phyloP scores from a whole-genome alignment of 2,113 vertebrate genomes.

The Tricholaema leucomelas region DNA sequence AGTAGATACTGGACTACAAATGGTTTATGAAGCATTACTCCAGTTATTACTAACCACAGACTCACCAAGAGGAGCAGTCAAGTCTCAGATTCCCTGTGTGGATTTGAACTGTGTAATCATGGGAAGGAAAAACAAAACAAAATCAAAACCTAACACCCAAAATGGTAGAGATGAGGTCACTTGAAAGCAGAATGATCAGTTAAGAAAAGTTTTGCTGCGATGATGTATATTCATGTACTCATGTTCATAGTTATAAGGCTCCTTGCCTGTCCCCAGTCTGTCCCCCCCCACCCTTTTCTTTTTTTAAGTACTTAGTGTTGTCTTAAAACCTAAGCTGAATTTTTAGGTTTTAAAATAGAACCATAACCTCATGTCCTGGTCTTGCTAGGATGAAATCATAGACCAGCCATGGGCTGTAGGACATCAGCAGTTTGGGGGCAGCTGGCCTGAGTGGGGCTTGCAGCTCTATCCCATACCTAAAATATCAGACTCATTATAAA shows the following conservation, averaged over 20 bases:
- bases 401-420: no score
- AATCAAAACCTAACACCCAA: no score
- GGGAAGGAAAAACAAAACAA: not conserved
- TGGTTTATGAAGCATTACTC: not conserved
- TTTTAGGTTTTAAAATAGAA: not conserved
- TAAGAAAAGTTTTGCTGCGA: not conserved
- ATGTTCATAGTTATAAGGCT: not conserved
- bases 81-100: constrained; percentile 1
- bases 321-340: not conserved
- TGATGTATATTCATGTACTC: not conserved
- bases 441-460: no score
- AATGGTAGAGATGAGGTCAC: not conserved
- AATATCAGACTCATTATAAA: no score
- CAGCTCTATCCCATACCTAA: no score
- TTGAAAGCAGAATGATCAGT: not conserved
- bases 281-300: no score
- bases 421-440: no score
- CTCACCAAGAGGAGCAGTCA: constrained; percentile 18
- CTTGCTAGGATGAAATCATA: no score
- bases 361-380: not conserved
- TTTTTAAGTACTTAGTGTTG: not conserved
- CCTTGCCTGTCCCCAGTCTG: no score
- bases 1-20: not conserved
- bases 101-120: not conserved
- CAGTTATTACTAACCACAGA: constrained; percentile 1